These are phyloP conservation scores for Drosophila biarmipes DNA, from an alignment of 1,140 invertebrate species.

Conservation along the genomic window DNA sequence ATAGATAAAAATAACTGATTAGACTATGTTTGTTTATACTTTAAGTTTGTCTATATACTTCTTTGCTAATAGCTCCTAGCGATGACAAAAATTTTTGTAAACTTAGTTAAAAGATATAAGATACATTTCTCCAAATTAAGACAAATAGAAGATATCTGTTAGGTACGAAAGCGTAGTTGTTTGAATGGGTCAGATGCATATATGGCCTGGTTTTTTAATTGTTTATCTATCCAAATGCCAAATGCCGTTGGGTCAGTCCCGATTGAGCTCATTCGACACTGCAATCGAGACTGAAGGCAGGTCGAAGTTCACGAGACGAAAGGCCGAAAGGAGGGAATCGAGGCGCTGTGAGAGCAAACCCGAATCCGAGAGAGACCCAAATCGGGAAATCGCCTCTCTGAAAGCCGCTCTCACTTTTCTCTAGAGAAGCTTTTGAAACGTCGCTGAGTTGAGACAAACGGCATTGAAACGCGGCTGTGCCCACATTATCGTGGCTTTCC, in stretches of 20 bases:
- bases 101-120: too few species aligned
- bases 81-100: too few species aligned
- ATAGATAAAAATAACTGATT: too few species aligned
- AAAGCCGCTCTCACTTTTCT: neutral
- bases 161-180: neutral
- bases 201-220: slow-evolving; percentile 9
- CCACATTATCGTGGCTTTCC: slow-evolving; percentile 30
- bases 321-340: neutral
- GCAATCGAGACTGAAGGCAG: slow-evolving; percentile 29
- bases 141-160: neutral
- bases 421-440: slow-evolving; percentile 27
- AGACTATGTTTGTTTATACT: too few species aligned
- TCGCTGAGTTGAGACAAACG: slow-evolving; percentile 21
- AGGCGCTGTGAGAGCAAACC: slow-evolving; percentile 17
- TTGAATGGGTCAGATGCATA: neutral
- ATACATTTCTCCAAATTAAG: too few species aligned
- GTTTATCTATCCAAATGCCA: slow-evolving; percentile 7
- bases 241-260: neutral
- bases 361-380: neutral
- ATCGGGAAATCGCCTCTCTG: neutral
- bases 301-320: slow-evolving; percentile 10
- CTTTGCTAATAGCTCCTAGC: too few species aligned
- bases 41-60: too few species aligned
- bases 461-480: slow-evolving; percentile 37
- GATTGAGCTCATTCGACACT: slow-evolving; percentile 15